Evolutionary conservation across 2,888 invertebrate species (phyloP).

Genomic region (Ashinkailepas kermadecensis): DNA sequence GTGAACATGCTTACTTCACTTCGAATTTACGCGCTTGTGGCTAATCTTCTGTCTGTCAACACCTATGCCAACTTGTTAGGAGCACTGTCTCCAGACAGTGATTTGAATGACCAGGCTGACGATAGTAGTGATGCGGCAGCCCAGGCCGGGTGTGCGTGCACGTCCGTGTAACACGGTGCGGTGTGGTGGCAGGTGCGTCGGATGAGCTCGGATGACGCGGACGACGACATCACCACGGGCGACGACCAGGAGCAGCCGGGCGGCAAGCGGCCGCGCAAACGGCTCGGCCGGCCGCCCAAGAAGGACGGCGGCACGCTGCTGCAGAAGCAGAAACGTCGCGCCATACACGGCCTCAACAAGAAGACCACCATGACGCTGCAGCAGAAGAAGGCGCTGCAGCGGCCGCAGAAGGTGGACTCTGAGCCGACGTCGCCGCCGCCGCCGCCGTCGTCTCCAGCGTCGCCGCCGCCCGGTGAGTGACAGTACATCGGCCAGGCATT

Average conservation of each 20-base stretch:
- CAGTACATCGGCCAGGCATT: too few species aligned
- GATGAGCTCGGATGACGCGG: constrained; percentile 24
- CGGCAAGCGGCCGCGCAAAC: constrained; percentile 25
- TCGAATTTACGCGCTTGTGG: too few species aligned
- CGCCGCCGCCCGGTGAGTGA: background rate
- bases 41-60: too few species aligned
- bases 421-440: background rate
- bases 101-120: too few species aligned
- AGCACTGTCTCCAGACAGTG: too few species aligned
- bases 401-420: background rate
- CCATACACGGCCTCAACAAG: constrained; percentile 10
- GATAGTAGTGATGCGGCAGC: too few species aligned
- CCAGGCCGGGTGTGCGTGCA: too few species aligned
- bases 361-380: constrained; percentile 38
- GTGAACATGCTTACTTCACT: too few species aligned
- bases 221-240: constrained; percentile 29
- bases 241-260: constrained; percentile 27
- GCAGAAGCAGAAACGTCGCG: constrained; percentile 9
- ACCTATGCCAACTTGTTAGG: too few species aligned
- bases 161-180: background rate
- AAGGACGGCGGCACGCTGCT: constrained; percentile 13
- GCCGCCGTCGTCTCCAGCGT: background rate
- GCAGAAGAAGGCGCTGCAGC: constrained; percentile 35
- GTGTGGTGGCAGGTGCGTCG: background rate
- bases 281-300: constrained; percentile 31